Evolutionary conservation across 2,888 invertebrate species (phyloP), one percentile per base, ranked within the genome.

Genomic region (Xestoiulus laeticollis): DNA sequence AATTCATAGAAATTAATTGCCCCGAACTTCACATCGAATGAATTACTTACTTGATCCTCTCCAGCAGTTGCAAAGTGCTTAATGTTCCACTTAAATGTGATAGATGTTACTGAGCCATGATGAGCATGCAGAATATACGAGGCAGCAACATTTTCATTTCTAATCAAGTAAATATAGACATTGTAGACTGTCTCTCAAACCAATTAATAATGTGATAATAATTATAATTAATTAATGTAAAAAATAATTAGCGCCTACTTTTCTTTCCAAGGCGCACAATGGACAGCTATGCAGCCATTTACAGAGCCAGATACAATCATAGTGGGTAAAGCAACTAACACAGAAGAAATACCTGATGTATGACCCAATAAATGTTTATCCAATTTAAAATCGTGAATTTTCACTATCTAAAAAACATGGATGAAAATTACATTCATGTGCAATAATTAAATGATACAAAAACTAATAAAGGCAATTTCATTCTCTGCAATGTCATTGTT

Each of bases 231-330:
- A n/a, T n/a, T n/a, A n/a, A n/a, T n/a, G n/a, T n/a, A n/a, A n/a
- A n/a, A n/a, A n/a, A n/a, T n/a, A n/a, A n/a, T n/a, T n/a, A n/a
- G n/a, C n/a, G 19, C 30, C 6, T 85, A 44, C 48, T 85, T 44
- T n/a, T 85, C 44, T 85, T 48, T 85, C 44, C 48, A 85, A 38
- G 85, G 85, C 44, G 8, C 6, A 48, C 8, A 19, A 44, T 38
- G 30, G 44, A 85, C n/a, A 22, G 22, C 85, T 44, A 85, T 85
- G 30, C 12, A 22, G 4, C 85, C 85, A 85, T 8, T 59, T 30
- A 32, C 53, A 32, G 44, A 44, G 3, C 86, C 86, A 32, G 53
- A 86, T 19, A 86, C 53, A 59, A 86, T 84, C 43, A 84, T 38
- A 33, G 68, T 26, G n/a, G 68, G 68, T 26, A 68, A 68, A 68